Conservation (phyloP, 2,888 invertebrate species). For the Tinea semifulvella region DNA sequence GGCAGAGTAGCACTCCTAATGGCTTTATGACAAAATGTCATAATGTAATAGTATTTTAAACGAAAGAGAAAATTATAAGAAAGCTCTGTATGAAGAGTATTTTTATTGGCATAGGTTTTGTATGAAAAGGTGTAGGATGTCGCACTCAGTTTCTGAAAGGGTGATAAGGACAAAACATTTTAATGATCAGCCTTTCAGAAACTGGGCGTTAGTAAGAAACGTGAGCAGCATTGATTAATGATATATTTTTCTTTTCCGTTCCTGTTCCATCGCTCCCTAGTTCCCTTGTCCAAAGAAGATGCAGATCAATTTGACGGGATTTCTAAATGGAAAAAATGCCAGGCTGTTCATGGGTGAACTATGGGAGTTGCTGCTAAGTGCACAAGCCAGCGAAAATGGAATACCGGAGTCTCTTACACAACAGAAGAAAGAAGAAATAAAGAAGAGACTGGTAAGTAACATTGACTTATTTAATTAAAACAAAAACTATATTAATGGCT, state of each 20-base stretch:
- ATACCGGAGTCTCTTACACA: conserved; percentile 95
- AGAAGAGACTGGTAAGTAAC: conserved; percentile 78
- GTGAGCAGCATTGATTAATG: background rate
- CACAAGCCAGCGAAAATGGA: conserved; percentile 94
- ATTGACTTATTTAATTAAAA: background rate
- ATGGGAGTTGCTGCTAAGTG: conserved; percentile 94
- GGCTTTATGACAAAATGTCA: conserved; percentile 1
- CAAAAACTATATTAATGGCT: background rate
- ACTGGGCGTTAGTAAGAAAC: background rate
- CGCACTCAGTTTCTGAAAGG: too few species aligned
- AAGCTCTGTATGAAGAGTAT: background rate
- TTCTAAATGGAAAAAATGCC: conserved; percentile 97
- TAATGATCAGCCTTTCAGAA: too few species aligned
- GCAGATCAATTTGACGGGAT: conserved; percentile 99
- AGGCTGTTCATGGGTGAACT: conserved; percentile 97
- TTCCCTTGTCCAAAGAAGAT: conserved; percentile 97
- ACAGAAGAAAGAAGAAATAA: conserved; percentile 96
- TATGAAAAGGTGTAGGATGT: background rate
- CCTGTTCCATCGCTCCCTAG: conserved; percentile 66
- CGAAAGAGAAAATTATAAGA: background rate
- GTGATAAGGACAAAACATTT: too few species aligned
- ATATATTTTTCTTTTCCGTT: conserved; percentile 50
- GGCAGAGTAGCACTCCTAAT: conserved; percentile 10
- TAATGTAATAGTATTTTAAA: background rate
- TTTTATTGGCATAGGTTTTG: background rate